Base-by-base conservation (phyloP, 2,888 invertebrate genomes). In the Drosophila algonquin region DNA sequence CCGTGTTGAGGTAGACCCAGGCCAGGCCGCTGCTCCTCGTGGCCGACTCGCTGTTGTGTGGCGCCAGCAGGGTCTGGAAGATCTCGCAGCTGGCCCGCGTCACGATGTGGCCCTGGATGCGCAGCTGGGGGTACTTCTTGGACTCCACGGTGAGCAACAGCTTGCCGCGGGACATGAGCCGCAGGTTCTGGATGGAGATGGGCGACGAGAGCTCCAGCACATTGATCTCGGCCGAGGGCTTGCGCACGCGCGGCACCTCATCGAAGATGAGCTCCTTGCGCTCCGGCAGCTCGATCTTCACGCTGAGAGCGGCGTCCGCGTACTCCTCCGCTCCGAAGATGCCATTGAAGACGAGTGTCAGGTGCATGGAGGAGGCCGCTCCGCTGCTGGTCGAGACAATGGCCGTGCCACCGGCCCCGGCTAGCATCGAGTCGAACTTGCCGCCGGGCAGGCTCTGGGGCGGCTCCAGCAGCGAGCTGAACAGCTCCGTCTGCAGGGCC, bases 281-380 rank as follows among this genome's bases (percentile, higher is more conserved):
- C 65, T 96, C 96, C 3, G 95, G 94, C 72, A 95, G 92, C 57
- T 95, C 95, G 50, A 97, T 92, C 6, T 95, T 93, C 1, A 97
- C 94, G 79, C 94, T 94, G 9, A 97, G 93, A 0, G 95, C 94
- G 3, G 95, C 95, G 80, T 96, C 95, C 32, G 93, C 91, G 0
- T 93, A 93, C 62, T 95, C 94, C 52, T 94, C 93, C 0, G 94
- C 93, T 0, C 94, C 93, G 79, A 97, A 96, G 3, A 97, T 93
- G 10, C 97, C 97, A 85, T 97, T 97, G 90, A 97, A 97, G 0
- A 97, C 94, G 4, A 97, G 92, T 0, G 96, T 96, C 46, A 97
- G 91, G 90, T 97, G 96, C 67, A 97, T 94, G 44, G 96, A 96
- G 0, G 97, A 96, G 0, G 96, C 95, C 1, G 96, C 95, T 0